These are phyloP conservation scores for Lycorma delicatula DNA, from an alignment of 1,140 invertebrate genomes.

Conservation along the genomic window DNA sequence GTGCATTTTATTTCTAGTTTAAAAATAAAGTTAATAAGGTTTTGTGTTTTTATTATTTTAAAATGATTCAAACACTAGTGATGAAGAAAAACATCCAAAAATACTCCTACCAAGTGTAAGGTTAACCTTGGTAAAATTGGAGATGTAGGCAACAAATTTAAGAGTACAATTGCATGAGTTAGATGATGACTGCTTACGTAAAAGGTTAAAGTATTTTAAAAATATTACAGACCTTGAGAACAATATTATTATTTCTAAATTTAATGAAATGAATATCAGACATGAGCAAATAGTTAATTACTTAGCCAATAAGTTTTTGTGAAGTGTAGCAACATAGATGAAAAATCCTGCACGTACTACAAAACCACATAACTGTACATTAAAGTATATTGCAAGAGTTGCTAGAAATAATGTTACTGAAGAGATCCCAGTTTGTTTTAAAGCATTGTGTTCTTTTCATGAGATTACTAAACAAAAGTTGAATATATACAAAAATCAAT, in stretches of 20 bases:
- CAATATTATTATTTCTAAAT: not conserved
- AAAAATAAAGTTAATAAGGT: too few species aligned
- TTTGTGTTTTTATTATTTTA: too few species aligned
- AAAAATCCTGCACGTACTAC: too few species aligned
- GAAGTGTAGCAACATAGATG: not conserved
- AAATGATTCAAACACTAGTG: too few species aligned
- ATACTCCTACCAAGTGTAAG: too few species aligned
- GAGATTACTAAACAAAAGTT: not conserved
- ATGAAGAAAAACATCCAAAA: too few species aligned
- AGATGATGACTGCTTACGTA: not conserved
- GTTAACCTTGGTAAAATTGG: too few species aligned
- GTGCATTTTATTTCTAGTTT: too few species aligned
- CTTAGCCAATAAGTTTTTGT: not conserved
- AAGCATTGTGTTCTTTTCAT: conserved; percentile 2
- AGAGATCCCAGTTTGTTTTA: not conserved
- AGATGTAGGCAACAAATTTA: not conserved
- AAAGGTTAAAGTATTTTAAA: not conserved
- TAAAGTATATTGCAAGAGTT: not conserved
- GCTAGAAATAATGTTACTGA: not conserved
- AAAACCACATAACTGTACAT: too few species aligned
- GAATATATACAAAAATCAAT: not conserved
- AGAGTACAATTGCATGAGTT: not conserved
- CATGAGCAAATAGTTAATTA: not conserved
- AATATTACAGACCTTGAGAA: not conserved
- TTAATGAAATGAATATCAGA: not conserved